phyloP scores from a whole-genome alignment of 2,888 invertebrate genomes.

The Coenonympha glycerion region DNA sequence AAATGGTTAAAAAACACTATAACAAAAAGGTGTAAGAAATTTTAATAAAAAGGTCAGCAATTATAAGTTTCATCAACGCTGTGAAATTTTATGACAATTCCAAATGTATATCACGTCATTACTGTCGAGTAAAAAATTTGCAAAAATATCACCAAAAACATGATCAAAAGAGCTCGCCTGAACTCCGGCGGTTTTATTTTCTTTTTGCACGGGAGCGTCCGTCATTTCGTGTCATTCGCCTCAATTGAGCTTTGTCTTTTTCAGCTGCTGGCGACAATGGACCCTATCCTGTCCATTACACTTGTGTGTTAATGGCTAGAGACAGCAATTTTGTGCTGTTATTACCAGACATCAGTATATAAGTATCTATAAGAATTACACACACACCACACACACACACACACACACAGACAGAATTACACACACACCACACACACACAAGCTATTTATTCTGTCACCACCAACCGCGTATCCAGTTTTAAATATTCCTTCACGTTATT shows the following conservation, averaged over 20 bases:
- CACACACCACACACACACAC: too few relatives aligned
- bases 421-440: too few relatives aligned
- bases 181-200: conserved; percentile 2
- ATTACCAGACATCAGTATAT: background rate
- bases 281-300: conserved; percentile 5
- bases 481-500: too few relatives aligned
- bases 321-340: background rate
- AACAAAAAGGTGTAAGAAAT: too few relatives aligned
- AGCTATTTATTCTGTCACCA: too few relatives aligned
- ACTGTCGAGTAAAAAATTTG: background rate
- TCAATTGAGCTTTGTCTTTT: conserved; percentile 12
- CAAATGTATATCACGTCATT: background rate
- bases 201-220: conserved; percentile 3
- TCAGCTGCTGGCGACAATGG: conserved; percentile 5
- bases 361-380: too few relatives aligned
- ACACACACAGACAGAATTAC: too few relatives aligned
- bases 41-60: too few relatives aligned
- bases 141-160: background rate
- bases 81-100: too few relatives aligned
- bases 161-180: background rate
- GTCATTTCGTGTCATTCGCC: conserved; percentile 5
- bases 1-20: too few relatives aligned
- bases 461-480: too few relatives aligned
- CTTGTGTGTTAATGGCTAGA: background rate
- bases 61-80: too few relatives aligned